These are phyloP conservation scores for Chloroclysta siterata DNA, from an alignment of 2,888 invertebrate genomes.

Conservation along the genomic window DNA sequence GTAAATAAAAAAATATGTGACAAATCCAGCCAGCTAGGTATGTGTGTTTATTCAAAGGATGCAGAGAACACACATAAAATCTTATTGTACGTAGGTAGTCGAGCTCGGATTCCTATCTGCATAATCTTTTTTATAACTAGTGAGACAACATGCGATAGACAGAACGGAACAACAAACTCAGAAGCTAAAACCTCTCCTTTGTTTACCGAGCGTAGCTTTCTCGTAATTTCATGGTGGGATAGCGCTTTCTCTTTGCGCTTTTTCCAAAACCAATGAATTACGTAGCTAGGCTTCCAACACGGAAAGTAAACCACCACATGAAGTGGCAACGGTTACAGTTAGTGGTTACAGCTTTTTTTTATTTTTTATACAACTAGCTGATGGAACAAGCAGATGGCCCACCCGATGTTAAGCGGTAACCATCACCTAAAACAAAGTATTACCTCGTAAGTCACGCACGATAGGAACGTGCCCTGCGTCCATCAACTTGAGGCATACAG, in stretches of 20 bases:
- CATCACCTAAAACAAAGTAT: too few relatives aligned
- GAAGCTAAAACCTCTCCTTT: slow-evolving; percentile 38
- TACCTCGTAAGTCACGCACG: too few relatives aligned
- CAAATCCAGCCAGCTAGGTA: background rate
- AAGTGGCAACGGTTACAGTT: slow-evolving; percentile 13
- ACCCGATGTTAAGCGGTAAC: too few relatives aligned
- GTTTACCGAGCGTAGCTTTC: slow-evolving; percentile 41
- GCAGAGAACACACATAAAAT: background rate
- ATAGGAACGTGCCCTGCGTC: too few relatives aligned
- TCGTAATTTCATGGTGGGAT: slow-evolving; percentile 45
- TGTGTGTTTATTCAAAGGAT: background rate
- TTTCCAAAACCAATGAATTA: slow-evolving; percentile 53
- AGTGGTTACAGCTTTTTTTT: too few relatives aligned
- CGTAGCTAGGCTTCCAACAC: slow-evolving; percentile 42
- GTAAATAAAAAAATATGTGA: background rate
- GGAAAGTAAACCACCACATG: slow-evolving; percentile 7
- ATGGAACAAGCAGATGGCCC: too few relatives aligned
- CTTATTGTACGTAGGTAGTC: slow-evolving; percentile 1
- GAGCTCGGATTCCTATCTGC: background rate
- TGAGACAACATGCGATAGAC: slow-evolving; percentile 20
- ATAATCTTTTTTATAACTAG: slow-evolving; percentile 10
- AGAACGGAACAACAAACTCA: slow-evolving; percentile 26
- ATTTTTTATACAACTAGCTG: too few relatives aligned
- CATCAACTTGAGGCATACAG: too few relatives aligned
- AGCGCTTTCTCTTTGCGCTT: slow-evolving; percentile 46